A percentile compares a stretch with the other conserved stretches of the same genome.
phyloP scores from a whole-genome alignment of 2,113 vertebrate genomes.

The Athene cunicularia region DNA sequence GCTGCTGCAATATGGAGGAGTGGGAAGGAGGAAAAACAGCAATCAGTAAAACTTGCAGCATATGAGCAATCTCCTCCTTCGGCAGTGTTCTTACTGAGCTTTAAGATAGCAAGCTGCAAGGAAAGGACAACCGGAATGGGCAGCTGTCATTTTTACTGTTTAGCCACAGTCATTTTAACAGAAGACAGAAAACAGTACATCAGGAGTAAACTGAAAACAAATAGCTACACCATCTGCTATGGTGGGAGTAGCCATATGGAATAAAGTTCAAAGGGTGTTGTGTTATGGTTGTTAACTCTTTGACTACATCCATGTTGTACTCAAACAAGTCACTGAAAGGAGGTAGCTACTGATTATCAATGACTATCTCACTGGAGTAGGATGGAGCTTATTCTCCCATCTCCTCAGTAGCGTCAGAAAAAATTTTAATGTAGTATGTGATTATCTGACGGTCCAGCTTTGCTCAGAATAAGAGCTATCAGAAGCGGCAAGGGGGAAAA shows the following conservation, averaged over 20 bases:
- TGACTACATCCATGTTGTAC: neutral
- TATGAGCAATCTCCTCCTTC: conserved; percentile 39
- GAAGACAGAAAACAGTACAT: conserved; percentile 33
- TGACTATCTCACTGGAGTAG: neutral
- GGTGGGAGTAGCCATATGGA: conserved; percentile 64
- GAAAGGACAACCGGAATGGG: conserved; percentile 23
- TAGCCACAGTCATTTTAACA: neutral
- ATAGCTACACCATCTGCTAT: conserved; percentile 36
- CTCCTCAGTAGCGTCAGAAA: accelerated
- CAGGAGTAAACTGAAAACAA: conserved; percentile 31
- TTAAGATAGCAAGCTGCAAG: neutral
- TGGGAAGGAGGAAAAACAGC: neutral
- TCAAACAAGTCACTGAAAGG: neutral
- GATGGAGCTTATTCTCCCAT: neutral
- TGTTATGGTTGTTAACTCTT: conserved; percentile 4
- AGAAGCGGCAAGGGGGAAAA: no score
- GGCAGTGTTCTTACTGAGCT: neutral
- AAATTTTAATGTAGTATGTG: accelerated
- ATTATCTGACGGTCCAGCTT: neutral
- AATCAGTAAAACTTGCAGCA: neutral
- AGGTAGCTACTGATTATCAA: neutral
- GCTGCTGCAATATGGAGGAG: neutral
- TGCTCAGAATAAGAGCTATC: neutral
- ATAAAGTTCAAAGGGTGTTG: conserved; percentile 1
- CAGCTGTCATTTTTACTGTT: conserved; percentile 40